These are phyloP conservation scores for Eubasilissa splendida DNA, from an alignment of 2,888 invertebrate species.

Conservation along the genomic window DNA sequence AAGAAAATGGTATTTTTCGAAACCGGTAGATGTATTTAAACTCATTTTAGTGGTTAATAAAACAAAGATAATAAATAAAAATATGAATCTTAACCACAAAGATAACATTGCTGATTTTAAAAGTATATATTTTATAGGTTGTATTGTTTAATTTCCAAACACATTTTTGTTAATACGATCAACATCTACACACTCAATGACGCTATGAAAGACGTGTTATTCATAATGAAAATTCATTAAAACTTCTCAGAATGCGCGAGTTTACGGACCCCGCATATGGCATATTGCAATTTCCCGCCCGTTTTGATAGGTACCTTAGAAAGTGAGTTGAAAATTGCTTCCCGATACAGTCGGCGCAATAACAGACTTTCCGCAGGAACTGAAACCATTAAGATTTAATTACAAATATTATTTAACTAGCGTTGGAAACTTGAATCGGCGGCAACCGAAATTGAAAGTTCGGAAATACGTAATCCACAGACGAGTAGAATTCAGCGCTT, in stretches of 20 bases:
- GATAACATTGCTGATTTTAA: too few species aligned
- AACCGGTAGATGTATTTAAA: too few species aligned
- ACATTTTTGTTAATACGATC: not conserved
- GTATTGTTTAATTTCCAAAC: not conserved
- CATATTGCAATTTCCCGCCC: conserved; percentile 7
- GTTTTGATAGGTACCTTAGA: conserved; percentile 8
- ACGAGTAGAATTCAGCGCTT: not conserved
- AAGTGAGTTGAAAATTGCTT: conserved; percentile 21
- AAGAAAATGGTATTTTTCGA: too few species aligned
- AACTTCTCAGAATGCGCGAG: conserved; percentile 17
- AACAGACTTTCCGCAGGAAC: not conserved
- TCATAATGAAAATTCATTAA: conserved; percentile 33
- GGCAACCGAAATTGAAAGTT: conserved; percentile 45
- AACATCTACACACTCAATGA: conserved; percentile 6
- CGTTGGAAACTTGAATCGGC: conserved; percentile 27
- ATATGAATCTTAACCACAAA: too few species aligned
- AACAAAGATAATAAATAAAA: too few species aligned
- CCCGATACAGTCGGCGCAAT: conserved; percentile 16
- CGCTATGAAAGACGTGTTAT: not conserved
- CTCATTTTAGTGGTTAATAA: too few species aligned
- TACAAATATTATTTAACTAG: conserved; percentile 51
- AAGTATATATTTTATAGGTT: too few species aligned
- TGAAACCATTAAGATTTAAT: conserved; percentile 45
- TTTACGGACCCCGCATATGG: conserved; percentile 15
- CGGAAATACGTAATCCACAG: conserved; percentile 24